Percentiles rank a stretch among this genome's conserved stretches.
Conservation (phyloP, 1,140 invertebrate species). For the Philopotamus ludificatus region DNA sequence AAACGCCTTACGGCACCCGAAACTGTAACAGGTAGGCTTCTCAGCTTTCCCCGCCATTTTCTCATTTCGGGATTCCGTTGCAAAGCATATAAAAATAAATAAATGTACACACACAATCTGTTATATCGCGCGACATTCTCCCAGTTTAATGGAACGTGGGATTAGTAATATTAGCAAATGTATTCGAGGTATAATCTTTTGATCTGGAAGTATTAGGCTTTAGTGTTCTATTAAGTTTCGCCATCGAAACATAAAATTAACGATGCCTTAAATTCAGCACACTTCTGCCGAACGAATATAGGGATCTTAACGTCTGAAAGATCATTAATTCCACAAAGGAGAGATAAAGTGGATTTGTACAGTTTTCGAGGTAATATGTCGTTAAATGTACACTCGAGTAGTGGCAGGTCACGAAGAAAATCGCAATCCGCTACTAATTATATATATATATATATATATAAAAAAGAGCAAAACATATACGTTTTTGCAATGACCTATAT, state of each 20-base stretch:
- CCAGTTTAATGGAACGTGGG: not conserved
- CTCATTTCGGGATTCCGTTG: not conserved
- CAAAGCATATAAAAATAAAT: not conserved
- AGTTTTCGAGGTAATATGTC: too few relatives aligned
- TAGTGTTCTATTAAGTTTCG: conserved; percentile 15
- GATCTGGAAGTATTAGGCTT: not conserved
- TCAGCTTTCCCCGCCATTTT: not conserved
- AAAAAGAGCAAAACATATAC: too few relatives aligned
- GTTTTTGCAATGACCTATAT: too few relatives aligned
- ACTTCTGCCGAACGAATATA: not conserved
- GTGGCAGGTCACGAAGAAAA: too few relatives aligned
- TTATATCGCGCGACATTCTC: not conserved
- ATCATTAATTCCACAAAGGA: too few relatives aligned
- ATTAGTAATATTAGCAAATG: not conserved
- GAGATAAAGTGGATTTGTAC: too few relatives aligned
- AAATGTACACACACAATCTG: not conserved
- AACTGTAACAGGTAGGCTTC: conserved; percentile 20
- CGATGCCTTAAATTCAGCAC: conserved; percentile 34
- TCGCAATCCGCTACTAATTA: too few relatives aligned
- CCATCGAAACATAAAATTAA: conserved; percentile 34
- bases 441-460: too few relatives aligned
- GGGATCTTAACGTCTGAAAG: too few relatives aligned
- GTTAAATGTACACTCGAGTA: too few relatives aligned
- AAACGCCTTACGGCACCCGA: conserved; percentile 44
- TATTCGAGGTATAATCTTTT: not conserved